Percentiles rank a stretch among this genome's conserved stretches.
Conservation (phyloP, 1,140 invertebrate genomes). For the Drosophila kanapiae region DNA sequence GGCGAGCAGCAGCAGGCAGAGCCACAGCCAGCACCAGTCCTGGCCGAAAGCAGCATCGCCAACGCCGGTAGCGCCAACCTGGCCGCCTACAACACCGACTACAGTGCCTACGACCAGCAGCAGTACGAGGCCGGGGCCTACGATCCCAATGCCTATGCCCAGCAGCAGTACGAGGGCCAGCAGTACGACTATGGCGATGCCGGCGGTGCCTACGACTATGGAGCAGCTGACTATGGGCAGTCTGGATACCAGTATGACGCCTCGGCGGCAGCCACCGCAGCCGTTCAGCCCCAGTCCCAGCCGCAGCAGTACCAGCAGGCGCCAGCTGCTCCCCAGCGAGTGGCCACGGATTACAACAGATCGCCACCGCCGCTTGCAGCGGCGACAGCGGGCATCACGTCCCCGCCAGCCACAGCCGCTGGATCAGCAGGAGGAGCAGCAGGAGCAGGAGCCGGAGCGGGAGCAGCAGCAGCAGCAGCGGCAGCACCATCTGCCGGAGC, state of each 20-base stretch:
- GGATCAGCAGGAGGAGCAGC: conserved; percentile 43
- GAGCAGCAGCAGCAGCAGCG: conserved; percentile 19
- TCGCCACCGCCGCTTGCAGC: conserved; percentile 58
- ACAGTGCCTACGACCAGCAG: conserved; percentile 83
- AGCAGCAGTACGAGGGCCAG: conserved; percentile 73
- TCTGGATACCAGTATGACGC: conserved; percentile 67
- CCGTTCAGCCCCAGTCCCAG: conserved; percentile 45
- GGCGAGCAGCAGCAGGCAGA: conserved; percentile 55
- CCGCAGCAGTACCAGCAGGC: conserved; percentile 28
- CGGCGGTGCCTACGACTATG: conserved; percentile 58
- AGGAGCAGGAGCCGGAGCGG: conserved; percentile 26
- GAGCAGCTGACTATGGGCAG: conserved; percentile 66
- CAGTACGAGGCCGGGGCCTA: conserved; percentile 80
- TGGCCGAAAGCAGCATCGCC: conserved; percentile 38
- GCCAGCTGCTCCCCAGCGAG: conserved; percentile 37
- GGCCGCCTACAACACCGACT: conserved; percentile 78
- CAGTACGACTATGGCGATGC: conserved; percentile 68
- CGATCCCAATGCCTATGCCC: conserved; percentile 65
- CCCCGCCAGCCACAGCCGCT: conserved; percentile 39
- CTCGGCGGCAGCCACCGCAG: conserved; percentile 48
- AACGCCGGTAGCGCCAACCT: conserved; percentile 62
- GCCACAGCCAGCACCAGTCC: conserved; percentile 30
- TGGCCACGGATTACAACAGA: conserved; percentile 55
- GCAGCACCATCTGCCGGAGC: conserved; percentile 29
- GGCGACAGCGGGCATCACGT: conserved; percentile 42